Base-by-base conservation (phyloP, 1,140 invertebrate species). In the Panulirus ornatus region DNA sequence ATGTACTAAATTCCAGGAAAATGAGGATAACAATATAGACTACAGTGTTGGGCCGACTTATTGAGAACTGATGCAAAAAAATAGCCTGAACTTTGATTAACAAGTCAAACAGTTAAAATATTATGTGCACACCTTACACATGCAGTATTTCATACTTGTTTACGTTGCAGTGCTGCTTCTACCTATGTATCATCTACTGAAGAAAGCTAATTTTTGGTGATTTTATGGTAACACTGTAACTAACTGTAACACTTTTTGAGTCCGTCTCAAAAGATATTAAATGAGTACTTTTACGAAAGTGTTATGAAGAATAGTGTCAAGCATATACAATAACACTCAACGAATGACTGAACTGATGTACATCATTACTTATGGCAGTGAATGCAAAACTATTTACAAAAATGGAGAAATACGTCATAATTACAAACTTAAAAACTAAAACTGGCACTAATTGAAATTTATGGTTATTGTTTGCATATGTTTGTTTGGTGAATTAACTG, bases 391-490 rank as follows among this genome's bases (percentile, higher is more conserved):
- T 14, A 85, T 42, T 71, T 11, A 47, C 11, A 73, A 44, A 51
- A 38, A 75, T 79, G 9, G 70, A 63, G 30, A 81, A 51, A 47
- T 40, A 44, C 6, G 22, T 2, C 40, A 79, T 51, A 42, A 79
- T 44, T 14, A 79, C 19, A 27, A 19, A 58, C 34, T 11, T 9
- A 58, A 83, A 51, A 47, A 75, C 42, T 44, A 36, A 22, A 22
- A 85, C 27, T 79, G 51, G 70, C 79, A 89, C 71, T 88, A 92
- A 75, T 91, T 90, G 38, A 91, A 92, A 42, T 92, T 92, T 30
- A 92, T 90, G 34, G 90, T 91, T n/a, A 92, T 91, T 8, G 89
- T 92, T 54, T 92, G 89, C 76, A 92, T 87, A 63, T 92, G 91
- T 73, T 91, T 92, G 30, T 91, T 91, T n/a, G 89, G 88, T 8